These are phyloP conservation scores for Bombus huntii DNA, from an alignment of 1,140 invertebrate species.

Conservation along the genomic window DNA sequence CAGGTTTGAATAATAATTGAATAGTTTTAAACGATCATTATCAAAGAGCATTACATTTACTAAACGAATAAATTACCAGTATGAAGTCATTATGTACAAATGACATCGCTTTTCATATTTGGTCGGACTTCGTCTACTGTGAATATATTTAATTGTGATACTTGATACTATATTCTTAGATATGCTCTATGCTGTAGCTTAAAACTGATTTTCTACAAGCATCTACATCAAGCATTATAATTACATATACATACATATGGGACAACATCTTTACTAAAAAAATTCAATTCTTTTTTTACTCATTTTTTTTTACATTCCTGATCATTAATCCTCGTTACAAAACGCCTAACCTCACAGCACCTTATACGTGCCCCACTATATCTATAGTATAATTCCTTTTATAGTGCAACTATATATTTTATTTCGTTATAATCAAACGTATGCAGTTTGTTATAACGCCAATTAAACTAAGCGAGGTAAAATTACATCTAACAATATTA, in stretches of 20 bases:
- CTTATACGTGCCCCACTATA: not conserved
- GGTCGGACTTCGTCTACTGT: conserved; percentile 29
- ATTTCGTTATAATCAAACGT: not conserved
- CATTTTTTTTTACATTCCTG: conserved; percentile 18
- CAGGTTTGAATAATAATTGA: conserved; percentile 17
- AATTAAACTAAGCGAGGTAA: not conserved
- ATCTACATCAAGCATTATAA: conserved; percentile 30
- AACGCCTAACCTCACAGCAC: conserved; percentile 5
- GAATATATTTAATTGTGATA: conserved; percentile 53
- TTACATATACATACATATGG: conserved; percentile 13
- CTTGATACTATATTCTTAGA: conserved; percentile 44
- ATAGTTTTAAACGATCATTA: not conserved
- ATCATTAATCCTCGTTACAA: conserved; percentile 7
- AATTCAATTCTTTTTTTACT: conserved; percentile 11
- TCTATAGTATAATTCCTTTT: conserved; percentile 9
- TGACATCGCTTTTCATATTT: conserved; percentile 7
- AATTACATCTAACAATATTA: not conserved
- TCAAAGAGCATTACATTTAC: conserved; percentile 11
- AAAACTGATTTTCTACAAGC: conserved; percentile 50
- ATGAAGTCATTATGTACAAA: conserved; percentile 22
- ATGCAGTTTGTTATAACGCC: not conserved
- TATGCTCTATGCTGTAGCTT: conserved; percentile 37
- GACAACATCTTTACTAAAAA: not conserved
- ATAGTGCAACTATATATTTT: not conserved
- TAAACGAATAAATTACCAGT: conserved; percentile 49